Evolutionary conservation across 2,797 vertebrate species (phyloP).

Genomic region (Danionella dracula): DNA sequence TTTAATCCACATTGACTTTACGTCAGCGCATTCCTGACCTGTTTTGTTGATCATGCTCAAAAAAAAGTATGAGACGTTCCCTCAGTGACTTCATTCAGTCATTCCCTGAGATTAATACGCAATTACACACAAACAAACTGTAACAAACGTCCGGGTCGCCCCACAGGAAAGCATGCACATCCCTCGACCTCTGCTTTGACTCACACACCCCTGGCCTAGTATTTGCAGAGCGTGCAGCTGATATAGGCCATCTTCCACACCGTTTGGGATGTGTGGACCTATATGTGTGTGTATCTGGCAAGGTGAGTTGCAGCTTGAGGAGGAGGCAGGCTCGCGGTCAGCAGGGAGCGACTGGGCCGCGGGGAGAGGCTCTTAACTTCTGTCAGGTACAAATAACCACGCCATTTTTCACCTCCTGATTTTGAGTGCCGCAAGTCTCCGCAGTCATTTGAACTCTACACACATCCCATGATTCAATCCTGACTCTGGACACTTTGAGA

Average conservation of each 20-base stretch:
- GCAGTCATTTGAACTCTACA: slow-evolving; percentile 73
- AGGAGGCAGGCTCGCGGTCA: slow-evolving; percentile 71
- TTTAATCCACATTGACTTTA: neutral
- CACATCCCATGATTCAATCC: slow-evolving; percentile 72
- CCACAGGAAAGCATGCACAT: slow-evolving; percentile 3
- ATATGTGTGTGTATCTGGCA: slow-evolving; percentile 58
- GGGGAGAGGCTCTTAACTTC: slow-evolving; percentile 82
- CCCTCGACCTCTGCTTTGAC: slow-evolving; percentile 2
- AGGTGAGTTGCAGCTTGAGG: slow-evolving; percentile 72
- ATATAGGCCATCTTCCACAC: slow-evolving; percentile 54
- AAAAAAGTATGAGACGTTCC: neutral
- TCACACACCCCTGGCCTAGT: slow-evolving; percentile 14
- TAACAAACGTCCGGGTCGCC: neutral
- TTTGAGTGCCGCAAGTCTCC: slow-evolving; percentile 75
- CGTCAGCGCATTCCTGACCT: neutral
- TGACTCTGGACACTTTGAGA: slow-evolving; percentile 54
- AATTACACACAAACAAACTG: slow-evolving; percentile 26
- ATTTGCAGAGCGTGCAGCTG: slow-evolving; percentile 31
- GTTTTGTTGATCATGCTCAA: slow-evolving; percentile 16
- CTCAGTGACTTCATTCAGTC: slow-evolving; percentile 15
- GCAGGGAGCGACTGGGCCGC: slow-evolving; percentile 67
- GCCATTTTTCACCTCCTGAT: slow-evolving; percentile 77
- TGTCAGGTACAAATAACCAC: slow-evolving; percentile 81
- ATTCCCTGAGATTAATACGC: slow-evolving; percentile 16
- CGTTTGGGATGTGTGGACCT: slow-evolving; percentile 35